Percentiles rank a stretch among this genome's conserved stretches.
phyloP scores from a whole-genome alignment of 1,140 invertebrate species.

The Sycophaga agraensis region DNA sequence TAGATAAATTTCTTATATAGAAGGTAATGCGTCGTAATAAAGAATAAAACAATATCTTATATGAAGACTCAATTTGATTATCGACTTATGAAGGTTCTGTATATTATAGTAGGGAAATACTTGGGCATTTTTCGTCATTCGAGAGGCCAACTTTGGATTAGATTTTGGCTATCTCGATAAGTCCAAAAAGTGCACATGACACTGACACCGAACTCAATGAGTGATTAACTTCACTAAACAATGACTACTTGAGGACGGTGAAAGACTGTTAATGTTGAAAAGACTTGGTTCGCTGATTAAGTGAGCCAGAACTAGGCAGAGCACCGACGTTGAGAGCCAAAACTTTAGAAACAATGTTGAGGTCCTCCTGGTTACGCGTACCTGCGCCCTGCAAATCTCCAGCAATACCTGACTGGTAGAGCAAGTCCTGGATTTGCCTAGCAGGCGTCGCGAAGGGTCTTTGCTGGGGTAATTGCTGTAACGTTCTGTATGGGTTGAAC shows the following conservation, averaged over 20 bases:
- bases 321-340: constrained; percentile 72
- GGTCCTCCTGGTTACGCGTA: constrained; percentile 64
- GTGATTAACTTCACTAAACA: no score
- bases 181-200: no score
- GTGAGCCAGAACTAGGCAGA: constrained; percentile 31
- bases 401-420: constrained; percentile 65
- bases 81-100: no score
- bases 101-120: no score
- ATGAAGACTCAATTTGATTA: no score
- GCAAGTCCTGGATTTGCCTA: constrained; percentile 65
- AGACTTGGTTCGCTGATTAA: constrained; percentile 30
- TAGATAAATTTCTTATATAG: no score
- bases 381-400: constrained; percentile 41
- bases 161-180: no score
- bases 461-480: not conserved
- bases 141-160: no score
- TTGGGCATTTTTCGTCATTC: no score
- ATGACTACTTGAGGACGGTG: constrained; percentile 1
- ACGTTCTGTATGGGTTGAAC: constrained; percentile 33
- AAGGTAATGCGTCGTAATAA: no score
- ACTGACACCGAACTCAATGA: no score
- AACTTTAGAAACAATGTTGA: constrained; percentile 79
- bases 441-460: constrained; percentile 53
- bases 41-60: no score
- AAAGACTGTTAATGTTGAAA: constrained; percentile 2